Evolutionary conservation across 1,140 invertebrate species (phyloP), one percentile per base, ranked within the genome.

Genomic region (Heliconius hermathena): DNA sequence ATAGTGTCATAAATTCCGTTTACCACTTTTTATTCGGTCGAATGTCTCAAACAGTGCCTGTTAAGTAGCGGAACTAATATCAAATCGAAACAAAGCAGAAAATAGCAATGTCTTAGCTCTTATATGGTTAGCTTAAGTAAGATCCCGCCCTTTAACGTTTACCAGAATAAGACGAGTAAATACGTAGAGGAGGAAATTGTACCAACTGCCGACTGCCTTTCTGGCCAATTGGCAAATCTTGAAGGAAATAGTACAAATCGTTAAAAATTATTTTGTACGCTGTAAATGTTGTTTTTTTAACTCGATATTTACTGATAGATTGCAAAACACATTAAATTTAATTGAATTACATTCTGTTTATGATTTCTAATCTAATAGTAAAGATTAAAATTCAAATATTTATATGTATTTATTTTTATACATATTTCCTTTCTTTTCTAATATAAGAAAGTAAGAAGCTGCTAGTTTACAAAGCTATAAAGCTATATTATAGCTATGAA

Each of bases 221-320:
- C 79, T 81, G 33, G 79, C 75, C 79, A 77, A 81, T 81, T 81
- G 75, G 54, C 71, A 71, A 74, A 81, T 80, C 41, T 77, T 72
- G 29, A 60, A 54, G 75, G 75, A 81, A 73, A 80, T 80, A 73
- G 66, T 73, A 76, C 79, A 80, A 80, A 80, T 79, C 52, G 66
- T 46, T 72, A 26, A 26, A 26, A 26, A 26, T 26, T 26, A n/a
- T 57, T 33, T 33, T 33, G 33, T 33, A 33, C 4, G 33, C 33
- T 33, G 33, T 33, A 33, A 33, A 33, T 33, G 33, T 33, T 33
- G 29, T 33, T 33, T 33, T 33, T 33, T 33, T 33, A 33, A 33
- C 33, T 33, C 29, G 38, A 41, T 13, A 41, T 41, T 41, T 13
- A 41, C 8, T 41, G 38, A 41, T 41, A 41, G 11, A 13, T 41